Conservation (phyloP, 2,113 vertebrate species). For the Dicrurus megarhynchus region DNA sequence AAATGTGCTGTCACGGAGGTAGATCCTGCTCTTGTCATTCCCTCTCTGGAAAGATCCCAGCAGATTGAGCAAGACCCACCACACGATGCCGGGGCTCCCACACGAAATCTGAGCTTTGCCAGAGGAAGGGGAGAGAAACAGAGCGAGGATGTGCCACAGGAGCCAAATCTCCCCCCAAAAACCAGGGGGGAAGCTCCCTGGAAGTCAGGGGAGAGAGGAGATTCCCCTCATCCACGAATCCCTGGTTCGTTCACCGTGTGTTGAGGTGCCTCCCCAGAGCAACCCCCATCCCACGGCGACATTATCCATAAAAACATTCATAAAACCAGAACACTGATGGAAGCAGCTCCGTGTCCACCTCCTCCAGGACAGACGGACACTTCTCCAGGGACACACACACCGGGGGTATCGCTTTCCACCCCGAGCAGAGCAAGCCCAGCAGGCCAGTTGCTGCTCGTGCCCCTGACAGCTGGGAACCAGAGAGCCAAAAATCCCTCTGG, state of each 20-base stretch:
- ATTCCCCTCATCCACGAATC: accelerated
- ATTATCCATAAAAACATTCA: accelerated
- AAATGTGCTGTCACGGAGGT: neutral
- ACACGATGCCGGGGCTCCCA: accelerated
- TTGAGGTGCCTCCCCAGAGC: neutral
- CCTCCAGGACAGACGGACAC: neutral
- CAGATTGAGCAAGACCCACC: neutral
- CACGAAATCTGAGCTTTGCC: neutral
- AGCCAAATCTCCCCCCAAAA: neutral
- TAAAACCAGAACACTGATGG: neutral
- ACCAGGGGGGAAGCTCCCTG: neutral
- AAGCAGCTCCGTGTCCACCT: neutral
- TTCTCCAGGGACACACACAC: neutral
- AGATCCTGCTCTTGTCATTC: neutral
- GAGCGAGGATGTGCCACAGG: neutral
- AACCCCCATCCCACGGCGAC: accelerated
- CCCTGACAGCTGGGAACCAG: slow-evolving; percentile 31
- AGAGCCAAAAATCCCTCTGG: neutral
- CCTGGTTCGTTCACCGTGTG: accelerated
- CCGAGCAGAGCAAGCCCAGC: neutral
- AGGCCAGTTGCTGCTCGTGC: slow-evolving; percentile 26
- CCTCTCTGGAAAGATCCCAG: neutral
- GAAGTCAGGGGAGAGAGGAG: accelerated
- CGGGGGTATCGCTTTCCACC: accelerated
- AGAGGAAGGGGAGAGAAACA: neutral